Base-by-base conservation (phyloP, 2,113 vertebrate genomes). In the Gallinago undulata region DNA sequence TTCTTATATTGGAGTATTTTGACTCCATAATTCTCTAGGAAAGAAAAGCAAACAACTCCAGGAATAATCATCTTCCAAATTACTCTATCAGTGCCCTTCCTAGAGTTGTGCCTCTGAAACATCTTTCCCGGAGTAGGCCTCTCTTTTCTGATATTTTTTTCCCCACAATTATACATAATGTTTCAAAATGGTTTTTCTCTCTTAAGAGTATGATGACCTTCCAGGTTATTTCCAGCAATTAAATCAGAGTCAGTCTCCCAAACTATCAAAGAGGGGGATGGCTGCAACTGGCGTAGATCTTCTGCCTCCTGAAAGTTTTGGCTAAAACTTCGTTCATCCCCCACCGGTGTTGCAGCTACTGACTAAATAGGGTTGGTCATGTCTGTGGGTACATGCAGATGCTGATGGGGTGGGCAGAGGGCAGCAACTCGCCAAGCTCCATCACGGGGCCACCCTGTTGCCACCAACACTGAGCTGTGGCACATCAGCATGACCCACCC, bases 401-500 rank as follows among this genome's bases (percentile, higher is more conserved):
- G 45, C 27, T 30, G 14, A n/a, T 11, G 27, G 48, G 21, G 21
- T 14, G 1, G 18, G 30, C 1, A 27, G 74, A 43, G 25, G 19
- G 2, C 16, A 2, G 5, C 5, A 8, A 35, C 48, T 57, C 8
- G 9, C 0, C 0, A 39, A 68, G 35, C 4, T 3, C 41, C 31
- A 19, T 14, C 16, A 25, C 17, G 10, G 31, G 18, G n/a, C 37
- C 11, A 4, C 6, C 5, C 7, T 22, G 18, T 57, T 82, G n/a
- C 31, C 35, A 16, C 24, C 43, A 78, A 55, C 48, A 1, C 53
- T 33, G 19, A 3, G 21, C 48, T 50, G 6, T 27, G 47, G 28
- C 41, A 13, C 16, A 4, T 30, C 37, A 2, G 50, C 3, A 2
- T 25, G 28, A 43, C 19, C 82, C 47, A 4, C 13, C 11, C 10